Conservation (phyloP, 1,140 invertebrate genomes). For the Pseudoatta argentina region DNA sequence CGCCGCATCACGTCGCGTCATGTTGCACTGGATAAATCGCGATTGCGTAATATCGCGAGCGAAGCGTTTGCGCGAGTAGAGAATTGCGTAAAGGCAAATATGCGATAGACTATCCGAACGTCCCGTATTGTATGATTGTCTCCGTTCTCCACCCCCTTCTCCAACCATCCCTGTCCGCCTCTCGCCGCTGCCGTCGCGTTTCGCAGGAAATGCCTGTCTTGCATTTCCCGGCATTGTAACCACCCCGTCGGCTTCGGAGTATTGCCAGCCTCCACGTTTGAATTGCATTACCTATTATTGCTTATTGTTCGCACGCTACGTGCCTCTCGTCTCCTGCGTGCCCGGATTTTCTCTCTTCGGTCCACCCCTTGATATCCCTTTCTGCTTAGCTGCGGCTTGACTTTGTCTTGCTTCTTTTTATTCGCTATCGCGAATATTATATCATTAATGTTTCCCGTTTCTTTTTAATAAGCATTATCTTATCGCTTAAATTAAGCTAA, state of each 20-base stretch:
- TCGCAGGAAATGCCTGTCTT: slow-evolving; percentile 82
- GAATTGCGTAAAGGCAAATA: slow-evolving; percentile 83
- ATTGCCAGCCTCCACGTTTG: slow-evolving; percentile 82
- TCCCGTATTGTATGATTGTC: slow-evolving; percentile 82
- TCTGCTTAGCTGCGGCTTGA: background rate
- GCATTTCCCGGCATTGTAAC: slow-evolving; percentile 82
- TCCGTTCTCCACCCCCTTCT: slow-evolving; percentile 74
- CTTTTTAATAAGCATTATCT: slow-evolving; percentile 9
- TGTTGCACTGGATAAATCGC: slow-evolving; percentile 75
- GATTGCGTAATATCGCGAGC: slow-evolving; percentile 81
- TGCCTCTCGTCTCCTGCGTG: slow-evolving; percentile 50
- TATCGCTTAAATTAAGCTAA: background rate
- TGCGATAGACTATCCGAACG: slow-evolving; percentile 79
- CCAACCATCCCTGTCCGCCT: slow-evolving; percentile 47
- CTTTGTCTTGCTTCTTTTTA: background rate
- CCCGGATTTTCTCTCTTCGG: slow-evolving; percentile 54
- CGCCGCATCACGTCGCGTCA: slow-evolving; percentile 49
- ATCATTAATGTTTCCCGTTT: background rate
- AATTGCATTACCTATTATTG: slow-evolving; percentile 85
- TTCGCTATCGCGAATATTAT: background rate
- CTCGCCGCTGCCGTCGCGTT: slow-evolving; percentile 56
- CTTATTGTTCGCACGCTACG: slow-evolving; percentile 80
- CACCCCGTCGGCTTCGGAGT: slow-evolving; percentile 75
- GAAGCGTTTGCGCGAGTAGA: slow-evolving; percentile 70
- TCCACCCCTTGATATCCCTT: slow-evolving; percentile 50